These are phyloP conservation scores for Rhingia campestris DNA, from an alignment of 2,888 invertebrate species.

Conservation along the genomic window DNA sequence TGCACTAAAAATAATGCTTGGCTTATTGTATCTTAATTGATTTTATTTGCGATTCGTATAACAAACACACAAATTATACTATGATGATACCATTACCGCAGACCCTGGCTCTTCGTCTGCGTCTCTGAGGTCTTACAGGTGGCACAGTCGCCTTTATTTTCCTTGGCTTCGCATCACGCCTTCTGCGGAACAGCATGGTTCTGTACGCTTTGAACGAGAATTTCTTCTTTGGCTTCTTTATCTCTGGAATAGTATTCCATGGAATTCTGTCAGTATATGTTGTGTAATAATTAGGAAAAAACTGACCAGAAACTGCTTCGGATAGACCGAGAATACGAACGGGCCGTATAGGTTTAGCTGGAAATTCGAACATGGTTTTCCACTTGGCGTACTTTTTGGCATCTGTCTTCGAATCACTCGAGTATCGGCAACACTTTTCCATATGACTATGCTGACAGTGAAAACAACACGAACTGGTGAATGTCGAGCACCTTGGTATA, in stretches of 20 bases:
- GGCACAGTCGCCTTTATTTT: background rate
- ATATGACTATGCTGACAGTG: constrained; percentile 37
- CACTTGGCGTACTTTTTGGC: constrained; percentile 41
- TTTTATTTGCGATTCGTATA: too few species aligned
- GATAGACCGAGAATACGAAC: constrained; percentile 49
- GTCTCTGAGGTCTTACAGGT: background rate
- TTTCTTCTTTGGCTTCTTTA: background rate
- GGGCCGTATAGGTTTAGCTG: constrained; percentile 14
- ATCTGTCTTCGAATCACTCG: constrained; percentile 18
- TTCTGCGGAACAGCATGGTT: background rate
- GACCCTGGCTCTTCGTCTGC: background rate
- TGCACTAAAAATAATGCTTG: too few species aligned
- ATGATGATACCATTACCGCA: constrained; percentile 33
- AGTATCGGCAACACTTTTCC: constrained; percentile 26
- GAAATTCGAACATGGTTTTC: constrained; percentile 47
- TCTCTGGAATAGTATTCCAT: constrained; percentile 19
- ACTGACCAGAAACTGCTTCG: constrained; percentile 56
- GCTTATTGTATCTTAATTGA: too few species aligned
- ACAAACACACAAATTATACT: background rate
- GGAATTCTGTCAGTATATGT: constrained; percentile 32
- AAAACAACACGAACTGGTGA: background rate
- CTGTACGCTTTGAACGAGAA: background rate
- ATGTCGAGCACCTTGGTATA: constrained; percentile 49
- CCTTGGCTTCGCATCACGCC: background rate
- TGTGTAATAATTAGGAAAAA: constrained; percentile 35